Evolutionary conservation across 2,113 vertebrate species (phyloP), one percentile per base, ranked within the genome.

Genomic region (Prochilodus magdalenae): DNA sequence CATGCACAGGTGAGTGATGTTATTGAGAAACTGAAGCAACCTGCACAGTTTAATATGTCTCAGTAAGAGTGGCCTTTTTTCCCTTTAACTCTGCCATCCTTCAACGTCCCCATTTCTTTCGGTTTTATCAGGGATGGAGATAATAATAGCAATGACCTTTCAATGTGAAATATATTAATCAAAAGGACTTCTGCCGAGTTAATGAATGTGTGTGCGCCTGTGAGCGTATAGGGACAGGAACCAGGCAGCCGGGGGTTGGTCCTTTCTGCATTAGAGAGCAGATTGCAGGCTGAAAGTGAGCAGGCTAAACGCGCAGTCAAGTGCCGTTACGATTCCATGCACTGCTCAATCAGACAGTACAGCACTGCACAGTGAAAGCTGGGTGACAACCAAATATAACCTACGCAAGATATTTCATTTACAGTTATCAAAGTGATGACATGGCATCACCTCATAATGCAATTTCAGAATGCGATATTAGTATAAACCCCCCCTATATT

Each of bases 111-210:
- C 78, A 78, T 89, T 88, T 89, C 75, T 85, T 85, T 87, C 83
- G 57, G 62, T 75, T 76, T 55, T 74, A 87, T 86, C 84, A 88
- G 55, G 44, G 73, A 76, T 79, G 80, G 74, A 71, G 67, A 77
- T 87, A 87, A 91, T 87, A 90, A 91, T 88, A 92, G 88, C 87
- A 81, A 82, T 90, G 90, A 90, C 87, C 87, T 67, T 88, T 90
- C 84, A 80, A 59, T 83, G 78, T 79, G 84, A 89, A 76, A 72
- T 75, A 85, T 88, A 90, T 91, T 71, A 73, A 90, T 91, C 86
- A 89, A 82, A 88, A 84, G 70, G 78, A 89, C 86, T 84, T 86
- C 89, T 81, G 76, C 73, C 82, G 87, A 89, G 90, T 89, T 89
- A 91, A 92, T 90, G 84, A 85, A 87, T 81, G 80, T 83, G 76